Evolutionary conservation across 2,797 vertebrate species (phyloP), one percentile per base, ranked within the genome.

Genomic region (Clarias platycephalus): DNA sequence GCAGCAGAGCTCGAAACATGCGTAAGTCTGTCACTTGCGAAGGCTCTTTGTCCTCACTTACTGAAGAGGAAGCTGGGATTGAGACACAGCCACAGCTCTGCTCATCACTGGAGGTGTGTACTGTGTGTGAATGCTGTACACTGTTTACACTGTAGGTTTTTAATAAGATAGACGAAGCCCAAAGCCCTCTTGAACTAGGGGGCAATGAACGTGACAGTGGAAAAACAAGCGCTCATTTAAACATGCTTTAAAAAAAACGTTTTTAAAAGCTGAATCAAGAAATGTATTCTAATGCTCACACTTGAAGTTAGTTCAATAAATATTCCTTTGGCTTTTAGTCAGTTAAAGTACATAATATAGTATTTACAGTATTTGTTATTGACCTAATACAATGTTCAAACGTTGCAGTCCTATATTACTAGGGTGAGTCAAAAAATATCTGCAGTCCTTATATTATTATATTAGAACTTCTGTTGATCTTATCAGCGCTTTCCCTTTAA

Each of bases 41-140:
- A 90, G 95, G 94, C 60, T 92, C 92, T 6, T 84, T 94, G 84
- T 91, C 94, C 18, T 94, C 91, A 0, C 91, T 93, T 37, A 90
- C 87, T 0, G 93, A 94, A 0, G 94, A 94, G 87, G 94, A 91
- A 86, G 79, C 37, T 49, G 80, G 80, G 20, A 58, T 82, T 13
- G 89, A 91, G 40, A 37, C 84, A 40, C 89, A 87, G 67, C 84
- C 87, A 63, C 85, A 86, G 76, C 83, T 82, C 57, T 87, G 76
- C 58, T 89, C 89, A 0, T 84, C 89, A 0, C 89, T 88, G 75
- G 90, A 87, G 89, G 74, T 26, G 57, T 18, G n/a, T 49, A 31
- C 9, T 10, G 44, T 44, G 9, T 44, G 60, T 2, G 57, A 28
- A 81, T 24, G 31, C 16, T 53, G 26, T 68, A n/a, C 13, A 10